These are phyloP conservation scores for Stomorhina lunata DNA, from an alignment of 2,888 invertebrate genomes.

Conservation along the genomic window DNA sequence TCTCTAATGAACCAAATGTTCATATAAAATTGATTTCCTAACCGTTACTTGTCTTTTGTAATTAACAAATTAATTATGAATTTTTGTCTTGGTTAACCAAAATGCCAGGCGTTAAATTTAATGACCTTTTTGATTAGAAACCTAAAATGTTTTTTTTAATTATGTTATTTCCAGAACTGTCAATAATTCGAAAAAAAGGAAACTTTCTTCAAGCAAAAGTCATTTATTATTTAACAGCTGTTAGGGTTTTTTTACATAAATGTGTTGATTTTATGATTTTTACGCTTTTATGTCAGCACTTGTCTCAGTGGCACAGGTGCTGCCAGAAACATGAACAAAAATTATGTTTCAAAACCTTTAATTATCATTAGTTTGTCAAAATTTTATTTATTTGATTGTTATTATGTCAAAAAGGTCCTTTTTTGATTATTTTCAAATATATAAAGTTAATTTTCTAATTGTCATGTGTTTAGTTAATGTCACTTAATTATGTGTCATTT, in stretches of 20 bases:
- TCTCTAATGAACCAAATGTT: constrained; percentile 46
- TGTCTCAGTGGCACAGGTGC: constrained; percentile 50
- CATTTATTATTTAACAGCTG: constrained; percentile 41
- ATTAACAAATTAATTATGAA: constrained; percentile 45
- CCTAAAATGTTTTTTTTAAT: constrained; percentile 42
- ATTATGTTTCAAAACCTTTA: constrained; percentile 37
- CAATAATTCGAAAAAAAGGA: constrained; percentile 33
- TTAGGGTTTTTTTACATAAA: neutral
- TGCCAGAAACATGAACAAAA: constrained; percentile 3
- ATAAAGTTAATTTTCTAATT: constrained; percentile 57
- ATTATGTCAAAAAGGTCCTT: constrained; percentile 38
- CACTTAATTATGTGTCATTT: constrained; percentile 54
- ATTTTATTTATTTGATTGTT: constrained; percentile 29
- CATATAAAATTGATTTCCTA: constrained; percentile 36
- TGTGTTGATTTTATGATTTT: constrained; percentile 52
- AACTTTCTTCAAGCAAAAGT: neutral
- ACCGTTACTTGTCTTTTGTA: constrained; percentile 28
- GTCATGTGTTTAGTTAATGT: constrained; percentile 49
- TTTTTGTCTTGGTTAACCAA: neutral
- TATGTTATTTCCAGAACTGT: constrained; percentile 61
- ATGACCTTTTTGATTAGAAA: constrained; percentile 59
- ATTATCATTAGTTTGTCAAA: constrained; percentile 55
- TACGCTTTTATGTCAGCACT: constrained; percentile 64
- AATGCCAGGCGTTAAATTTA: constrained; percentile 60
- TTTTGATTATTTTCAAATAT: constrained; percentile 15